Percentiles rank a stretch among this genome's conserved stretches.
Evolutionary conservation across 2,797 vertebrate species (phyloP).

Genomic region (Cirrhinus mrigala): DNA sequence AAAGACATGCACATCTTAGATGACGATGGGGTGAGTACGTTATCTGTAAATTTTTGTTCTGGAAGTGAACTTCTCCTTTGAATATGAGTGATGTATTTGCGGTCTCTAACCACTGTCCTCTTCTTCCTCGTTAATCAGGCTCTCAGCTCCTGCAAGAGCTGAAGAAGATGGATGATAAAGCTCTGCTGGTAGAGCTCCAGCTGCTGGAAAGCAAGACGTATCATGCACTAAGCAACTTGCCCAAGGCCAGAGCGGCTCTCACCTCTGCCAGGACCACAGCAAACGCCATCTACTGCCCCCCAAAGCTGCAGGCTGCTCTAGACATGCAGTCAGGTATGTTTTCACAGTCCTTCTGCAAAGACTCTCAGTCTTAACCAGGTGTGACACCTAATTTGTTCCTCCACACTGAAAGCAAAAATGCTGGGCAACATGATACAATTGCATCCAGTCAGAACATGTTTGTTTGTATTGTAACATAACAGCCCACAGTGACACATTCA

Average conservation of each 20-base stretch:
- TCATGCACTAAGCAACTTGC: conserved; percentile 94
- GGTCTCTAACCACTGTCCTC: background rate
- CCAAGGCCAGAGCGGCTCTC: conserved; percentile 94
- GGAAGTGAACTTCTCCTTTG: too few species aligned
- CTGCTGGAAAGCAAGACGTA: conserved; percentile 97
- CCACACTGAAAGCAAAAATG: background rate
- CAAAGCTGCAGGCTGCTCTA: conserved; percentile 94
- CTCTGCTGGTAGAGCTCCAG: conserved; percentile 96
- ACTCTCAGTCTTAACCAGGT: background rate
- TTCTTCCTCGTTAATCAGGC: conserved; percentile 71
- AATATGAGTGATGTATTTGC: background rate
- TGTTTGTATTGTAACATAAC: background rate
- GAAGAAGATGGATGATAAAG: conserved; percentile 99
- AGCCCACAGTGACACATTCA: background rate
- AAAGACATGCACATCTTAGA: too few species aligned
- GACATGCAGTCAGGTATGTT: conserved; percentile 96
- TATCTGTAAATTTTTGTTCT: too few species aligned
- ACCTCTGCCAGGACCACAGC: conserved; percentile 97
- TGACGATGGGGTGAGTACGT: too few species aligned
- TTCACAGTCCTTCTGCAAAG: background rate
- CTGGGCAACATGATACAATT: background rate
- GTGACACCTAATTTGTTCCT: background rate
- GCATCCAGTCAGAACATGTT: background rate
- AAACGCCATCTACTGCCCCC: conserved; percentile 97
- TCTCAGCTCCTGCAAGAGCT: conserved; percentile 93